phyloP scores from a whole-genome alignment of 2,888 invertebrate genomes.

The Pardosa pseudoannulata region DNA sequence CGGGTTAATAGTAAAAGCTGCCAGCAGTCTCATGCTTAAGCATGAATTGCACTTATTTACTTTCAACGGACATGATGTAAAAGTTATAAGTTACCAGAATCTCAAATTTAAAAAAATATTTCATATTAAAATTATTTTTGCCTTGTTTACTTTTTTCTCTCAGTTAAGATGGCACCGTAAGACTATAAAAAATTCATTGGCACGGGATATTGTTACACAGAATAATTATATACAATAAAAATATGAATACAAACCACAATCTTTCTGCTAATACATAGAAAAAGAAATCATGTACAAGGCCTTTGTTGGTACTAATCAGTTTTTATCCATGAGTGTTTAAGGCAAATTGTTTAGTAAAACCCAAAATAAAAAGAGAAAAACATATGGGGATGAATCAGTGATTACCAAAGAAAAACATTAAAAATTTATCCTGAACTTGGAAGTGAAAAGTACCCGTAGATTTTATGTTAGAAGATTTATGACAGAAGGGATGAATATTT shows the following conservation, averaged over 20 bases:
- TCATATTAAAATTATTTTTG: background rate
- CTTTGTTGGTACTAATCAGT: no score
- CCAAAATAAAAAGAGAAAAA: no score
- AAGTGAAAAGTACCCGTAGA: constrained; percentile 1
- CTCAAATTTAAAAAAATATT: background rate
- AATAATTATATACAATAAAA: background rate
- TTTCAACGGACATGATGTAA: background rate
- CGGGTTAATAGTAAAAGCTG: background rate
- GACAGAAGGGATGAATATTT: background rate
- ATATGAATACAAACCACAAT: no score
- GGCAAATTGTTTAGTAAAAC: no score
- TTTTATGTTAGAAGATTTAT: background rate
- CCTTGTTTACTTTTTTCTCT: background rate
- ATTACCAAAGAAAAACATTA: background rate
- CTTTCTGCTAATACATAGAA: no score
- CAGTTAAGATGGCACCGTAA: background rate
- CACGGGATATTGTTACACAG: background rate
- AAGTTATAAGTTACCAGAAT: background rate
- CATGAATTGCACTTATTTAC: background rate
- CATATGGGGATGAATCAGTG: background rate
- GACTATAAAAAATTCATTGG: constrained; percentile 11
- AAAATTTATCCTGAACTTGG: background rate
- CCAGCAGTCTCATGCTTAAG: background rate
- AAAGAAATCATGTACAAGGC: no score
- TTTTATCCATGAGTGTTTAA: no score